phyloP scores from a whole-genome alignment of 2,888 invertebrate genomes.

The Odontocolon sp. region DNA sequence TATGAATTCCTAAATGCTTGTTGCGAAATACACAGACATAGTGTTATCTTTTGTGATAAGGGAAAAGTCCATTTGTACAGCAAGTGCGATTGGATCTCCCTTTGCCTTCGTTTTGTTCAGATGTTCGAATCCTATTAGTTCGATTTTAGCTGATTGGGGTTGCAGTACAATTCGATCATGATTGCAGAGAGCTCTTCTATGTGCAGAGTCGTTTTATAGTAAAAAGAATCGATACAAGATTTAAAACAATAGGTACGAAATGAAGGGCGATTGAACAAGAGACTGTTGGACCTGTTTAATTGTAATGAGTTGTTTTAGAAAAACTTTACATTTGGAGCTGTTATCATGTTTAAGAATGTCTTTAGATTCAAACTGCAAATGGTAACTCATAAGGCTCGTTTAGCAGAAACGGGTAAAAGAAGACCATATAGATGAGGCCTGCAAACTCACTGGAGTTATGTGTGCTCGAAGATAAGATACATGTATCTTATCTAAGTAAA shows the following conservation, averaged over 20 bases:
- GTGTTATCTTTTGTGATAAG: conserved; percentile 8
- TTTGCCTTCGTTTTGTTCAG: background rate
- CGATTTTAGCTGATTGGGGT: background rate
- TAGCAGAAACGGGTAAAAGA: no score
- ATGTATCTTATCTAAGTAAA: no score
- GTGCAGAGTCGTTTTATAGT: background rate
- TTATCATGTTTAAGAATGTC: no score
- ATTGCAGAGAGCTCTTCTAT: background rate
- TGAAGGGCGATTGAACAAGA: background rate
- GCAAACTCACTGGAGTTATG: no score
- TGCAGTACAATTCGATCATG: background rate
- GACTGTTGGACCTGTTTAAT: background rate
- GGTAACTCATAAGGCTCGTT: no score
- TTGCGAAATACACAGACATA: background rate
- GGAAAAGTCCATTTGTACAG: background rate
- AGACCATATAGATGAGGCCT: no score
- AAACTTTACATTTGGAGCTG: no score
- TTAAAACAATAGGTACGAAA: background rate
- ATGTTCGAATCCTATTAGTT: background rate
- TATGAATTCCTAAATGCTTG: conserved; percentile 32
- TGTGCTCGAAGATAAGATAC: background rate
- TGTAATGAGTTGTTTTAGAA: background rate
- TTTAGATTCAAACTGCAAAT: no score
- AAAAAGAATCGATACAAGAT: background rate
- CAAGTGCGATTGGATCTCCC: background rate